phyloP scores from a whole-genome alignment of 2,113 vertebrate genomes.

The Galeopterus variegatus region DNA sequence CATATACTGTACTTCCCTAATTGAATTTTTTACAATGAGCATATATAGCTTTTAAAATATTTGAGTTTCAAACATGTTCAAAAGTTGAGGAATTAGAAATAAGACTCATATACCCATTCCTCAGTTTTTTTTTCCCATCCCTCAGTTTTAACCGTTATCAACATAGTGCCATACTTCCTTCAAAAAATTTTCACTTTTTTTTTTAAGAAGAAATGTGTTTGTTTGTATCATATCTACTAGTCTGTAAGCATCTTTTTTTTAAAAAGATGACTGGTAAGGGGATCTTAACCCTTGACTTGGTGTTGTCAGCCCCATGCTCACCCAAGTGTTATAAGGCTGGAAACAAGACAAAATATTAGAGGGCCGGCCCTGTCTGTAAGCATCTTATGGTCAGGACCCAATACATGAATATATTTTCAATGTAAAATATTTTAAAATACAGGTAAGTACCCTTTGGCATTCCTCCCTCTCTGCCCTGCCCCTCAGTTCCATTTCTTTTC shows the following conservation, averaged over 20 bases:
- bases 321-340: no score
- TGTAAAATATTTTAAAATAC: conserved; percentile 20
- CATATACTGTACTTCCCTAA: not conserved
- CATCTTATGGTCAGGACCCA: not conserved
- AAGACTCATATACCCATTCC: not conserved
- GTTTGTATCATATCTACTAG: not conserved
- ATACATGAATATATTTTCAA: not conserved
- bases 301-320: no score
- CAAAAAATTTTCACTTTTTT: not conserved
- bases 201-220: not conserved
- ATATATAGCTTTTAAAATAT: conserved; percentile 16
- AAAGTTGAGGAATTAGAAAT: not conserved
- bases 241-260: not conserved
- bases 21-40: not conserved
- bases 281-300: no score
- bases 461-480: not conserved
- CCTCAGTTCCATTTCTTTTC: not conserved
- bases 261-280: no score
- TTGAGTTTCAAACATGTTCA: not conserved
- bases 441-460: not conserved
- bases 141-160: conserved; percentile 2
- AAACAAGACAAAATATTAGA: no score
- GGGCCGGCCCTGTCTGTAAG: not conserved
- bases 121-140: not conserved
- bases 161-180: not conserved